These are phyloP conservation scores for Ciconia boyciana DNA, from an alignment of 2,113 vertebrate genomes.

Conservation along the genomic window DNA sequence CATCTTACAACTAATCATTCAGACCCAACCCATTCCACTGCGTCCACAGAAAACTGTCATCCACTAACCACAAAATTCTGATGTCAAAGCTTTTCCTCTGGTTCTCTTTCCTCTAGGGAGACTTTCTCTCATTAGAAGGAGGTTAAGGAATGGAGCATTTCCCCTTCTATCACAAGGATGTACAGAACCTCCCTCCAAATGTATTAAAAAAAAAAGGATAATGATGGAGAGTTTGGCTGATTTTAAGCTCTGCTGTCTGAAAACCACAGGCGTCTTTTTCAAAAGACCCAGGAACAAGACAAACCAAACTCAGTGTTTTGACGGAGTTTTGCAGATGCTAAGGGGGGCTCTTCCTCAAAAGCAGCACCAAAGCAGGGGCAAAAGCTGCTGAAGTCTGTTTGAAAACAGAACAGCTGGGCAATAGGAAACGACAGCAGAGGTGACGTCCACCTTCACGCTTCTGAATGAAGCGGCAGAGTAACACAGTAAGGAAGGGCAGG, in stretches of 20 bases:
- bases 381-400: not conserved
- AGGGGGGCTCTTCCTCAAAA: not conserved
- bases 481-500: not conserved
- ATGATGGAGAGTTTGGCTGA: no score
- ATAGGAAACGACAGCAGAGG: accelerated
- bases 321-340: not conserved
- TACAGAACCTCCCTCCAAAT: not conserved
- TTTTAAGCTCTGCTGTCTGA: not conserved
- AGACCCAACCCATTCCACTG: not conserved
- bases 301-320: not conserved
- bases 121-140: not conserved
- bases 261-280: not conserved
- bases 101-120: not conserved
- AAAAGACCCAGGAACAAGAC: not conserved
- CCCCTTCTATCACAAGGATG: not conserved
- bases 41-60: not conserved
- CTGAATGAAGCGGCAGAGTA: not conserved
- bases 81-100: not conserved
- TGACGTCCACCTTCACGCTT: not conserved
- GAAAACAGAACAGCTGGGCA: not conserved
- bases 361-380: not conserved
- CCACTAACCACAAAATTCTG: not conserved
- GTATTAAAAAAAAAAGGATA: no score
- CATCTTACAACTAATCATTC: not conserved
- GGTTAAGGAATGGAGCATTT: not conserved